phyloP scores from a whole-genome alignment of 2,113 vertebrate species.

The Chitala chitala region DNA sequence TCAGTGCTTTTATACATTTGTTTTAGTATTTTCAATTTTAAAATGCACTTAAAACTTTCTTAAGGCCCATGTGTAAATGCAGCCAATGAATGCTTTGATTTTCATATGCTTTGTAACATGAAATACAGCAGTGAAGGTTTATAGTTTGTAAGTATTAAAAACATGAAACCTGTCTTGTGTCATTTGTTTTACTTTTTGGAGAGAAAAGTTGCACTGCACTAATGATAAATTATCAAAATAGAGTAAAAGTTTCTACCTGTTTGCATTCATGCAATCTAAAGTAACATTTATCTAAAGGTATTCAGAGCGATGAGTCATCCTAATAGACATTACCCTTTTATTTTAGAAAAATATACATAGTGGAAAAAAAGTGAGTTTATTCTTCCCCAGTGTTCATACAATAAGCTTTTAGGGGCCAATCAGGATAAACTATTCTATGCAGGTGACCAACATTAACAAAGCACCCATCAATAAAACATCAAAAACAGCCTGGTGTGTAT shows the following conservation, averaged over 20 bases:
- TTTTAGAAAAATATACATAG: too few relatives aligned
- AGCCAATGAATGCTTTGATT: slow-evolving; percentile 22
- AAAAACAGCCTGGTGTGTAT: not conserved
- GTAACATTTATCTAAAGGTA: too few relatives aligned
- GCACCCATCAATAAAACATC: not conserved
- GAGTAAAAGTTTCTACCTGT: too few relatives aligned
- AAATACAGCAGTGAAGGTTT: slow-evolving; percentile 22
- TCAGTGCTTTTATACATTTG: slow-evolving; percentile 21
- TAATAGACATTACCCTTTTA: too few relatives aligned
- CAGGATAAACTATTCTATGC: not conserved
- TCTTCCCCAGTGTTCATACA: not conserved
- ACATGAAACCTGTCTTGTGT: slow-evolving; percentile 15
- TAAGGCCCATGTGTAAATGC: slow-evolving; percentile 26
- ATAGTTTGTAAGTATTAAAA: slow-evolving; percentile 26
- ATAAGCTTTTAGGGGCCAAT: not conserved
- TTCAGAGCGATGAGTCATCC: too few relatives aligned
- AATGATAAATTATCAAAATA: too few relatives aligned
- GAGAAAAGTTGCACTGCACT: not conserved
- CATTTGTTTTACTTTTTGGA: not conserved
- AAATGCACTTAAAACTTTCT: slow-evolving; percentile 24
- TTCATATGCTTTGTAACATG: slow-evolving; percentile 31
- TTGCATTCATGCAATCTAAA: too few relatives aligned
- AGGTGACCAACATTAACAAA: not conserved
- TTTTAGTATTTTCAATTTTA: slow-evolving; percentile 23
- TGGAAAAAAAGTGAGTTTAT: not conserved